Percentiles rank a stretch among this genome's conserved stretches.
These are phyloP conservation scores for Nebria ingens DNA, from an alignment of 1,140 invertebrate species.

Conservation along the genomic window DNA sequence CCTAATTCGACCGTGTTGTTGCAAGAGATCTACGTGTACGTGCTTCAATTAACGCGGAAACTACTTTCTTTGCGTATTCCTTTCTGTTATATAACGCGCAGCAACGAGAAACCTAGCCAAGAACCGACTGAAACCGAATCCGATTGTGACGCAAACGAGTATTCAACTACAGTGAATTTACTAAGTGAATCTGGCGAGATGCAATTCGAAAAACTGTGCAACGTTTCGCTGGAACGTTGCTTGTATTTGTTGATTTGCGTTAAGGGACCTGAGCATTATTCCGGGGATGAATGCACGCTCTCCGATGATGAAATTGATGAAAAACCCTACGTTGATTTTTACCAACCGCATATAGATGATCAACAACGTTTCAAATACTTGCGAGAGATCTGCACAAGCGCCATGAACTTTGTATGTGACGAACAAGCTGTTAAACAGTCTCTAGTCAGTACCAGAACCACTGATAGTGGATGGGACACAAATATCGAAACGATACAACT, in stretches of 20 bases:
- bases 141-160: neutral
- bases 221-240: slow-evolving; percentile 19
- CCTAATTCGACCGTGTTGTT: slow-evolving; percentile 17
- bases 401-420: slow-evolving; percentile 27
- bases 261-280: slow-evolving; percentile 17
- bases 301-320: slow-evolving; percentile 30
- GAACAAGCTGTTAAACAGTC: slow-evolving; percentile 24
- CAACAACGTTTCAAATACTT: slow-evolving; percentile 15
- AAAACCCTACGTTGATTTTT: slow-evolving; percentile 29
- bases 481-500: slow-evolving; percentile 21
- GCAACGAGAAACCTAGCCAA: neutral
- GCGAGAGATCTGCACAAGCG: slow-evolving; percentile 19
- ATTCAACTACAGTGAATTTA: neutral
- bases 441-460: slow-evolving; percentile 11
- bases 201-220: slow-evolving; percentile 13
- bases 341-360: slow-evolving; percentile 19
- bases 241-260: slow-evolving; percentile 29
- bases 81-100: neutral
- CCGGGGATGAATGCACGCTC: slow-evolving; percentile 13
- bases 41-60: slow-evolving; percentile 22
- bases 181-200: neutral
- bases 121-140: neutral
- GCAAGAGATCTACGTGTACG: slow-evolving; percentile 26
- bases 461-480: slow-evolving; percentile 23
- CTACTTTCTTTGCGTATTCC: slow-evolving; percentile 15